Conservation (phyloP, 1,140 invertebrate species). For the Protaetia brevitarsis region DNA sequence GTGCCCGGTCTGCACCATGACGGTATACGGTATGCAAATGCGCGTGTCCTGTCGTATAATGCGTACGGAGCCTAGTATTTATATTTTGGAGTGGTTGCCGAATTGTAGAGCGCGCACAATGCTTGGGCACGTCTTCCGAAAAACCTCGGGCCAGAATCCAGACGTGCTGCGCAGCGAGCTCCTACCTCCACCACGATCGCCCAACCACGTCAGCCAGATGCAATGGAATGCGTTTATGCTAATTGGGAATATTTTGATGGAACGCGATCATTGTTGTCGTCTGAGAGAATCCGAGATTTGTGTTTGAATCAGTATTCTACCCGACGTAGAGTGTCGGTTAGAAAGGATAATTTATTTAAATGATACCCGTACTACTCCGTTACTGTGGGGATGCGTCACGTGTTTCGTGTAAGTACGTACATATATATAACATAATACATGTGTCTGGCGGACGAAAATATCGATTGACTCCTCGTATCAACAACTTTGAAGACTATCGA, state of each 20-base stretch:
- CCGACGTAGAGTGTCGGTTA: neutral
- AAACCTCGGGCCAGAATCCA: no score
- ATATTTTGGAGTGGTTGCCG: neutral
- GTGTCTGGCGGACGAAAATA: no score
- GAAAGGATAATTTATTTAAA: conserved; percentile 4
- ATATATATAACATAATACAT: neutral
- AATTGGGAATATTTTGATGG: neutral
- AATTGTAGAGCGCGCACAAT: neutral
- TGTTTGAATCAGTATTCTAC: neutral
- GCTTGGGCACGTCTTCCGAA: neutral
- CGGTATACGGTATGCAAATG: neutral
- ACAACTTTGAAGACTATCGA: neutral
- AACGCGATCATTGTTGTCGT: neutral
- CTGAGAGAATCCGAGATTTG: neutral
- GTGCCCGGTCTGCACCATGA: neutral
- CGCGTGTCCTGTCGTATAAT: neutral
- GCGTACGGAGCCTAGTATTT: conserved; percentile 6
- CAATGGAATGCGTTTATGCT: neutral
- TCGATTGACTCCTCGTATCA: neutral
- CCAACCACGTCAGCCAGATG: neutral
- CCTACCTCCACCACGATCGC: no score
- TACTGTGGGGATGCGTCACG: neutral
- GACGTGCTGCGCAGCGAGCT: no score
- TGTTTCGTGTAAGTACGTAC: neutral
- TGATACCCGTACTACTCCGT: neutral